These are phyloP conservation scores for Myotis pilosus DNA, from an alignment of 2,797 vertebrate species.

Conservation along the genomic window DNA sequence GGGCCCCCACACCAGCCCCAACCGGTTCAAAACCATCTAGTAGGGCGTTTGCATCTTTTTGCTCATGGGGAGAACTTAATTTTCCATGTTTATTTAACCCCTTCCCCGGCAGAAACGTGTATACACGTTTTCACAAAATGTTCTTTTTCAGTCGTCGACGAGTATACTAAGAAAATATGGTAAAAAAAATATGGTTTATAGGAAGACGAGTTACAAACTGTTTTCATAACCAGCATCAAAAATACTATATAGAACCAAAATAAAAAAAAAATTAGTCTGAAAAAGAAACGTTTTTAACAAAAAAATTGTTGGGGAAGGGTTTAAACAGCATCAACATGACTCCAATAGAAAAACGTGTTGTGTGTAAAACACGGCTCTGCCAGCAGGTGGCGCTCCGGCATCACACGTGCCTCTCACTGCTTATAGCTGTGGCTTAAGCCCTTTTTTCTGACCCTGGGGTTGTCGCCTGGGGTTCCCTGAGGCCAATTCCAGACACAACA, in stretches of 20 bases:
- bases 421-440: too few relatives aligned
- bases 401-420: conserved; percentile 48
- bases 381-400: conserved; percentile 89
- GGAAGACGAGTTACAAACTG: too few relatives aligned
- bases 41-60: background rate
- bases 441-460: background rate
- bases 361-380: background rate
- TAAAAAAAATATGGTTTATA: too few relatives aligned
- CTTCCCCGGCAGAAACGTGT: too few relatives aligned
- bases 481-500: background rate
- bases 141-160: too few relatives aligned
- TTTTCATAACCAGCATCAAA: too few relatives aligned
- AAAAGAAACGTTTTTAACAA: too few relatives aligned
- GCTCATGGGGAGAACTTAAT: background rate
- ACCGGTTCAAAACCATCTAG: background rate
- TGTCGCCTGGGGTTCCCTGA: background rate
- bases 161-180: too few relatives aligned
- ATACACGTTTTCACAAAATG: too few relatives aligned
- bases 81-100: background rate
- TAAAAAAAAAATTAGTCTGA: too few relatives aligned
- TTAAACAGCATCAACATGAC: background rate
- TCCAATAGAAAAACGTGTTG: background rate
- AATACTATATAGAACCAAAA: too few relatives aligned
- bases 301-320: too few relatives aligned
- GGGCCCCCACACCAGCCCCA: background rate